Evolutionary conservation across 92 coral and sea anemone species (phyloP).

Genomic region (Parazoanthus swiftii): DNA sequence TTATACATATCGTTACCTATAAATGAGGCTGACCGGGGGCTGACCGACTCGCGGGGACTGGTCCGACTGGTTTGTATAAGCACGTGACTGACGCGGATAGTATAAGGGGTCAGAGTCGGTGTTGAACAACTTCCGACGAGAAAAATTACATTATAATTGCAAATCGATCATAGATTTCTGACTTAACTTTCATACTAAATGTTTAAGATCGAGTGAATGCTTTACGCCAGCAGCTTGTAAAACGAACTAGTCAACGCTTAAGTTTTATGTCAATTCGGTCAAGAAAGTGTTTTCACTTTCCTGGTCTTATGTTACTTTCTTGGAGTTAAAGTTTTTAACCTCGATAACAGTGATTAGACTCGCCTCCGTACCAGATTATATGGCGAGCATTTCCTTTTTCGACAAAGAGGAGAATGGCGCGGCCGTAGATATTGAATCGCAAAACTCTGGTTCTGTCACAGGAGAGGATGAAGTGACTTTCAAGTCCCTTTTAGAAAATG

Average conservation of each 20-base stretch:
- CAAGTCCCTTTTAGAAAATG: background rate
- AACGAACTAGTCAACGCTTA: background rate
- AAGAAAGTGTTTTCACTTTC: background rate
- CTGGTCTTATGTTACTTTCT: background rate
- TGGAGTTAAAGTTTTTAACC: background rate
- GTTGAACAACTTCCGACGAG: no score
- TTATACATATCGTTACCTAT: no score
- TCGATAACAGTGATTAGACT: no score
- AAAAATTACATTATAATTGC: conserved; percentile 30
- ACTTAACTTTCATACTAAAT: background rate
- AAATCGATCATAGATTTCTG: background rate
- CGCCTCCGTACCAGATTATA: background rate
- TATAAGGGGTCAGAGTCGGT: no score
- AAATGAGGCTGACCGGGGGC: no score
- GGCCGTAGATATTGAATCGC: background rate
- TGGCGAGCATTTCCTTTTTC: conserved; percentile 3
- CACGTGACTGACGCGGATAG: no score
- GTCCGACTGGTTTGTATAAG: no score
- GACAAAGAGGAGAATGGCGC: background rate
- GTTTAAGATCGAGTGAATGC: background rate
- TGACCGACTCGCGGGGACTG: no score
- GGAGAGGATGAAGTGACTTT: background rate
- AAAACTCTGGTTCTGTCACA: background rate
- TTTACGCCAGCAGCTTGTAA: background rate
- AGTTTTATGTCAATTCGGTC: background rate